These are phyloP conservation scores for Gambusia affinis DNA, from an alignment of 2,113 vertebrate species.

Conservation along the genomic window DNA sequence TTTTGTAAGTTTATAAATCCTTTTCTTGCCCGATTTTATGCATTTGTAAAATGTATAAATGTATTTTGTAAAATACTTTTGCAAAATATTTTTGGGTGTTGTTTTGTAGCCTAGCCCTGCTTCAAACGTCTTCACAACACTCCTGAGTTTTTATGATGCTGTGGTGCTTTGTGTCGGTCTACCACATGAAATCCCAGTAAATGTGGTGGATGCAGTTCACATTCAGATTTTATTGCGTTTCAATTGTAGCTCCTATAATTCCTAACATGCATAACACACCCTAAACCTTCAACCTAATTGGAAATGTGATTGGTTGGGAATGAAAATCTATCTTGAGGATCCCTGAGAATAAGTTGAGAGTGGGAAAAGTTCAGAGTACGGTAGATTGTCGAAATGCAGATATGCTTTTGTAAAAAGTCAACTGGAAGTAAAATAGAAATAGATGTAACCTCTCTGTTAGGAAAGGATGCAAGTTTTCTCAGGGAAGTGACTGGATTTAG, in stretches of 20 bases:
- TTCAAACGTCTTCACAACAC: too few relatives aligned
- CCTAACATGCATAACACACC: too few relatives aligned
- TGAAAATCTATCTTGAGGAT: background rate
- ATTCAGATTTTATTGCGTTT: too few relatives aligned
- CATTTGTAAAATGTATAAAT: too few relatives aligned
- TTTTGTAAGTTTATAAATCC: too few relatives aligned
- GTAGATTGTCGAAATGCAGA: too few relatives aligned
- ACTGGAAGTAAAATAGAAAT: background rate
- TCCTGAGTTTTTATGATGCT: background rate
- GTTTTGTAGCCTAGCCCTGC: too few relatives aligned
- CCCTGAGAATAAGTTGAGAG: background rate
- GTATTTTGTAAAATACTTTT: too few relatives aligned
- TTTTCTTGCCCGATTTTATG: too few relatives aligned
- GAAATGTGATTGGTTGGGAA: background rate
- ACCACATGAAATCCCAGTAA: background rate
- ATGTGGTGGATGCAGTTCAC: background rate
- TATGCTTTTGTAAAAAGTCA: background rate
- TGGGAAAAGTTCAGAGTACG: background rate
- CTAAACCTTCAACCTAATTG: background rate
- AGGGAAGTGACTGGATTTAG: background rate
- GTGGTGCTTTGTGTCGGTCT: too few relatives aligned
- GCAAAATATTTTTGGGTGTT: too few relatives aligned
- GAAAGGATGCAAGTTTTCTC: background rate
- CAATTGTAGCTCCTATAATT: too few relatives aligned
- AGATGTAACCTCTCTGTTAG: background rate